A percentile compares a stretch with the other conserved stretches of the same genome.
Conservation (phyloP, 2,113 vertebrate species). For the Mystacornis crossleyi region DNA sequence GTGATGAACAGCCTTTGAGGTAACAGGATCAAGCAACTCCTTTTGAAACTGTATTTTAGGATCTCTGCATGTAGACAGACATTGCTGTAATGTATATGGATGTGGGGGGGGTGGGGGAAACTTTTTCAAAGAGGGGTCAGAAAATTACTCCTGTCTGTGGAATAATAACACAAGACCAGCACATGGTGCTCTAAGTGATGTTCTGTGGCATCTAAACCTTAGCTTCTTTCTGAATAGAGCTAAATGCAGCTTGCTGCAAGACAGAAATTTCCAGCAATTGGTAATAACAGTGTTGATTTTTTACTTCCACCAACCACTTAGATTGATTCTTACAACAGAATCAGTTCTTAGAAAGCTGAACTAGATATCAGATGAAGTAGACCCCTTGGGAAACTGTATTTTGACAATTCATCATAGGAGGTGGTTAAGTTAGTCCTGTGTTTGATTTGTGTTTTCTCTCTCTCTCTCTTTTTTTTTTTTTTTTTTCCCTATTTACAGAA, state of each 20-base stretch:
- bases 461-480: no score
- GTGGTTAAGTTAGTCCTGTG: neutral
- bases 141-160: neutral
- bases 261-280: neutral
- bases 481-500: neutral
- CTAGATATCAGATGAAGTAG: neutral
- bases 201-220: neutral
- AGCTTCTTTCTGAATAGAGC: neutral
- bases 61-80: neutral
- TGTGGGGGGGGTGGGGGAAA: accelerated
- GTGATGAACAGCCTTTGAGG: neutral
- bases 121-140: neutral
- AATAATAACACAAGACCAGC: neutral
- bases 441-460: neutral
- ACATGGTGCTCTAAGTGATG: accelerated
- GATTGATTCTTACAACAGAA: neutral
- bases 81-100: neutral
- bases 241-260: neutral
- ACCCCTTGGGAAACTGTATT: neutral
- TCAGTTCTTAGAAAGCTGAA: neutral
- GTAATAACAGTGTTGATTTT: neutral
- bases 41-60: neutral
- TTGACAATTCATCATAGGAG: neutral
- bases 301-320: neutral
- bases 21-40: neutral